phyloP scores from a whole-genome alignment of 2,888 invertebrate species.

The Atherix ibis region DNA sequence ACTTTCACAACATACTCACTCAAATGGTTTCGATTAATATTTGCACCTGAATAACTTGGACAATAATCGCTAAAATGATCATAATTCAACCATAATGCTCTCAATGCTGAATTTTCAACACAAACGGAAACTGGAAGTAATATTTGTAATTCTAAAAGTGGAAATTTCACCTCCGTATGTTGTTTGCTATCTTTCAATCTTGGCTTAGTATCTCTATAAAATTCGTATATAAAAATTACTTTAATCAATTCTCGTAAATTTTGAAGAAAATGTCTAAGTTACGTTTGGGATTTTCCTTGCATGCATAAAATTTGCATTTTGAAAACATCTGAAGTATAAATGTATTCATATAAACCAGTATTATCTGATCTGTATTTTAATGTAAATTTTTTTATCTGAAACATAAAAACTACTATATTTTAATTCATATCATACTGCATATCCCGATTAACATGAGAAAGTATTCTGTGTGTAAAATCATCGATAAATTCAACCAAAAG shows the following conservation, averaged over 20 bases:
- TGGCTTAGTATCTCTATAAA: slow-evolving; percentile 13
- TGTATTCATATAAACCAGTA: slow-evolving; percentile 25
- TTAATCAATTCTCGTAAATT: no score
- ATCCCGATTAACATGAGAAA: slow-evolving; percentile 31
- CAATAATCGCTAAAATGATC: slow-evolving; percentile 39
- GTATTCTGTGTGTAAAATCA: slow-evolving; percentile 29
- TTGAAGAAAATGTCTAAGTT: no score
- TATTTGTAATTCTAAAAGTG: slow-evolving; percentile 30
- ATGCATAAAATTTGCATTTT: slow-evolving; percentile 29
- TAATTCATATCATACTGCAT: slow-evolving; percentile 23
- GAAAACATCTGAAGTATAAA: slow-evolving; percentile 26
- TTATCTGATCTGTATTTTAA: slow-evolving; percentile 20
- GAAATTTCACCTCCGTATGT: slow-evolving; percentile 33
- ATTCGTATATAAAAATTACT: not conserved
- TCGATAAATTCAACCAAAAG: slow-evolving; percentile 25
- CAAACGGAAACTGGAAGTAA: slow-evolving; percentile 32
- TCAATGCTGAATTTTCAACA: slow-evolving; percentile 31
- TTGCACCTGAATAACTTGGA: slow-evolving; percentile 21
- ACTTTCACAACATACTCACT: slow-evolving; percentile 19
- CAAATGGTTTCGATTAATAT: slow-evolving; percentile 17
- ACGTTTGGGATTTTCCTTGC: slow-evolving; percentile 27
- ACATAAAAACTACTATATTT: not conserved
- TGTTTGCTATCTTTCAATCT: slow-evolving; percentile 9
- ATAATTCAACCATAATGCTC: slow-evolving; percentile 37
- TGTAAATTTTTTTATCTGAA: not conserved